Evolutionary conservation across 2,888 invertebrate species (phyloP).

Genomic region (Nasonia oneida): DNA sequence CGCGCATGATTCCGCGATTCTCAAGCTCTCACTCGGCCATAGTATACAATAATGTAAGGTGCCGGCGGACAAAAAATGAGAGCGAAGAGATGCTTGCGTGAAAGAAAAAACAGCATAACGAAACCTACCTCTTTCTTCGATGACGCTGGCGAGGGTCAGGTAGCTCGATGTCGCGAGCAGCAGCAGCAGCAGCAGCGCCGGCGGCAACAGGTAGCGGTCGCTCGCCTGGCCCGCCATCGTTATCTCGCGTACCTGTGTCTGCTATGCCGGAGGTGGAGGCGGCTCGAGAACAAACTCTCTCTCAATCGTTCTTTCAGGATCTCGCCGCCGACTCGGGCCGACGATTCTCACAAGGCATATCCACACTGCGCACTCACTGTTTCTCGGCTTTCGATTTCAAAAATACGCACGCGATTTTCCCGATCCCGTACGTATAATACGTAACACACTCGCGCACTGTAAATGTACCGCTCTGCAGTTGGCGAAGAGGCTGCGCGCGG

Average conservation of each 20-base stretch:
- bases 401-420: background rate
- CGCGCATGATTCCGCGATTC: too few relatives aligned
- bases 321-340: slow-evolving; percentile 22
- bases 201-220: slow-evolving; percentile 47
- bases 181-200: slow-evolving; percentile 64
- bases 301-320: slow-evolving; percentile 40
- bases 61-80: background rate
- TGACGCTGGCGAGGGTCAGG: slow-evolving; percentile 69
- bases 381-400: background rate
- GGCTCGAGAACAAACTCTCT: slow-evolving; percentile 1
- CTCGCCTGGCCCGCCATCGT: slow-evolving; percentile 28
- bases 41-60: background rate
- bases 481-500: background rate
- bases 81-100: too few relatives aligned
- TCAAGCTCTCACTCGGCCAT: background rate
- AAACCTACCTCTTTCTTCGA: slow-evolving; percentile 76
- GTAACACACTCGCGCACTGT: slow-evolving; percentile 44
- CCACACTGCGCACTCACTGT: slow-evolving; percentile 43
- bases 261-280: background rate
- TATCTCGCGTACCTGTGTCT: background rate
- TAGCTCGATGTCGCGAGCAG: slow-evolving; percentile 65
- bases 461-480: background rate
- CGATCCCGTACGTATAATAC: background rate
- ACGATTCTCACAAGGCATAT: slow-evolving; percentile 45
- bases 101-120: background rate